Evolutionary conservation across 1,140 invertebrate genomes (phyloP).

Genomic region (Drosophila eugracilis): DNA sequence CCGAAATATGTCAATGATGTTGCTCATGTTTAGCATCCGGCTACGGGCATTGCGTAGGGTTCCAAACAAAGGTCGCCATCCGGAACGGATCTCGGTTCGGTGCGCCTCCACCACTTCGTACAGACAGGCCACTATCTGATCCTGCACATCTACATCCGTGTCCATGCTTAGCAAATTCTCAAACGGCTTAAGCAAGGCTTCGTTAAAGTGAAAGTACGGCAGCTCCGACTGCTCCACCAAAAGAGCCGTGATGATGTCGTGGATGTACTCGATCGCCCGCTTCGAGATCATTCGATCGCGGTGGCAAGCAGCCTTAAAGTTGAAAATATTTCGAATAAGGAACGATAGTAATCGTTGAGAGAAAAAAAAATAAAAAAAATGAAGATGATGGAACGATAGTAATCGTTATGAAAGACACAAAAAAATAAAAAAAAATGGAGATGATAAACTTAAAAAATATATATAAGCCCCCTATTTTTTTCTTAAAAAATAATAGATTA

Average conservation of each 20-base stretch:
- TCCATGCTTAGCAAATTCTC: constrained; percentile 97
- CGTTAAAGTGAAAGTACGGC: constrained; percentile 97
- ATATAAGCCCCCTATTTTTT: too few species aligned
- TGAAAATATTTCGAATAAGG: too few species aligned
- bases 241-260: constrained; percentile 94
- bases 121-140: constrained; percentile 96
- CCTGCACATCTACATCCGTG: constrained; percentile 94
- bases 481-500: too few species aligned
- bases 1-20: constrained; percentile 95
- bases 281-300: constrained; percentile 95
- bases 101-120: constrained; percentile 98
- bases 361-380: background rate
- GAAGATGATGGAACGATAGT: too few species aligned
- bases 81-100: constrained; percentile 95
- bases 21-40: constrained; percentile 87
- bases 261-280: constrained; percentile 96
- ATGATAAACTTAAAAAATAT: too few species aligned
- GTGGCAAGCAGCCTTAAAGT: constrained; percentile 93
- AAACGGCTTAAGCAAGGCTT: constrained; percentile 97
- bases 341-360: too few species aligned
- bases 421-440: too few species aligned
- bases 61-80: constrained; percentile 96
- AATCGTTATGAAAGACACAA: too few species aligned
- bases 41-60: constrained; percentile 92
- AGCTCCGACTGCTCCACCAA: constrained; percentile 95